Evolutionary conservation across 2,113 vertebrate species (phyloP).

Genomic region (Syngnathoides biaculeatus): DNA sequence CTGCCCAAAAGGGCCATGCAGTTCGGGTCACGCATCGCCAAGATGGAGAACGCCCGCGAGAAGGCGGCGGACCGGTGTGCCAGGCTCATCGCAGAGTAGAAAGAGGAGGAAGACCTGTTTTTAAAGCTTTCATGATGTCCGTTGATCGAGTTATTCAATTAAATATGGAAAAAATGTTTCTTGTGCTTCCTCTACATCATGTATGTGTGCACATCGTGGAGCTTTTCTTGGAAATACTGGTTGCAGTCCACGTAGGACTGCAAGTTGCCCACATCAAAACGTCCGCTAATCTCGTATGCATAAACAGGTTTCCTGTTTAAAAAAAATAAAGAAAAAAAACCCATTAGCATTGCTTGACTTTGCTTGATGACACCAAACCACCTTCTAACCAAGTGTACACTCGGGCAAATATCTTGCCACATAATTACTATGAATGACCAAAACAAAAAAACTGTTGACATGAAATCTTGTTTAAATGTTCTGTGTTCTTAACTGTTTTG

Average conservation of each 20-base stretch:
- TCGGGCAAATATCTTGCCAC: too few relatives aligned
- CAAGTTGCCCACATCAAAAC: slow-evolving; percentile 78
- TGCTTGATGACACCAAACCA: too few relatives aligned
- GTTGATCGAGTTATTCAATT: neutral
- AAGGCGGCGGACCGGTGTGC: slow-evolving; percentile 86
- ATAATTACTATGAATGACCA: too few relatives aligned
- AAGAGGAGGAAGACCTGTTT: neutral
- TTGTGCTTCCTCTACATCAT: slow-evolving; percentile 55
- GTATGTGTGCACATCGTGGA: slow-evolving; percentile 54
- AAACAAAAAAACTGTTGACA: too few relatives aligned
- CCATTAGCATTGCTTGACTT: neutral
- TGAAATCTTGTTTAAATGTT: too few relatives aligned
- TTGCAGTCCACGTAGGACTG: slow-evolving; percentile 72
- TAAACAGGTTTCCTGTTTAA: slow-evolving; percentile 70
- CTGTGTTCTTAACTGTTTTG: too few relatives aligned
- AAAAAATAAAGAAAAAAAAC: too few relatives aligned
- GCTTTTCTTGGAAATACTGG: slow-evolving; percentile 71
- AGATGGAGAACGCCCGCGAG: slow-evolving; percentile 83
- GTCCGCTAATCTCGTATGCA: slow-evolving; percentile 68
- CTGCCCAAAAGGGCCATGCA: slow-evolving; percentile 94
- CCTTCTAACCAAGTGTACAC: too few relatives aligned
- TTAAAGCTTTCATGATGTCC: slow-evolving; percentile 7
- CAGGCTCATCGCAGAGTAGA: slow-evolving; percentile 70
- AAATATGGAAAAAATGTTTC: neutral
- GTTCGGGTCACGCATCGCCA: slow-evolving; percentile 93